Evolutionary conservation across 2,113 vertebrate species (phyloP).

Genomic region (Orthonyx spaldingii): DNA sequence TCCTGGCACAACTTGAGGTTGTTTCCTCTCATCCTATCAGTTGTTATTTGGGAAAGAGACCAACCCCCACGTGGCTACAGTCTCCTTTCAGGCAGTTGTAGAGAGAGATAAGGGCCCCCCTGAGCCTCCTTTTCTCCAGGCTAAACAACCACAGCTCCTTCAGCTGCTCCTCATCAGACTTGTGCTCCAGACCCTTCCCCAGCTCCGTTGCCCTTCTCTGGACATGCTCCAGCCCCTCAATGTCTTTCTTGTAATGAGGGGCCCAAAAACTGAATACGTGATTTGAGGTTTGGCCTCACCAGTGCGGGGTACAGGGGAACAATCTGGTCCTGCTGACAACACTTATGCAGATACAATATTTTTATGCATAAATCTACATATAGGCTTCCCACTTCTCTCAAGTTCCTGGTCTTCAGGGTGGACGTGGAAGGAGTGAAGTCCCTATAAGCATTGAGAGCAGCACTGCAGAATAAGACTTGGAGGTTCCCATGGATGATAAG

Average conservation of each 20-base stretch:
- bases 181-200: background rate
- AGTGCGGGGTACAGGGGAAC: fast-evolving
- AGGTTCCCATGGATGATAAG: background rate
- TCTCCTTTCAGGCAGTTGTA: background rate
- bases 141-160: fast-evolving
- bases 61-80: fast-evolving
- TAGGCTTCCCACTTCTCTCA: background rate
- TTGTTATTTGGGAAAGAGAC: background rate
- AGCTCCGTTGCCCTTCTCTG: fast-evolving
- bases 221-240: fast-evolving
- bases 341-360: background rate
- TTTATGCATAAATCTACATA: no score
- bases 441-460: background rate
- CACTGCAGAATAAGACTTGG: background rate
- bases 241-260: background rate
- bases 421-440: background rate
- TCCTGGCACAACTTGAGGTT: background rate
- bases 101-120: fast-evolving
- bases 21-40: background rate
- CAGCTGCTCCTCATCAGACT: fast-evolving
- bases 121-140: background rate
- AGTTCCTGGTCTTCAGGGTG: background rate
- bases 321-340: background rate
- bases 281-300: background rate
- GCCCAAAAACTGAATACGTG: background rate